Conservation (phyloP, 2,888 invertebrate genomes). For the Coelopa pilipes region DNA sequence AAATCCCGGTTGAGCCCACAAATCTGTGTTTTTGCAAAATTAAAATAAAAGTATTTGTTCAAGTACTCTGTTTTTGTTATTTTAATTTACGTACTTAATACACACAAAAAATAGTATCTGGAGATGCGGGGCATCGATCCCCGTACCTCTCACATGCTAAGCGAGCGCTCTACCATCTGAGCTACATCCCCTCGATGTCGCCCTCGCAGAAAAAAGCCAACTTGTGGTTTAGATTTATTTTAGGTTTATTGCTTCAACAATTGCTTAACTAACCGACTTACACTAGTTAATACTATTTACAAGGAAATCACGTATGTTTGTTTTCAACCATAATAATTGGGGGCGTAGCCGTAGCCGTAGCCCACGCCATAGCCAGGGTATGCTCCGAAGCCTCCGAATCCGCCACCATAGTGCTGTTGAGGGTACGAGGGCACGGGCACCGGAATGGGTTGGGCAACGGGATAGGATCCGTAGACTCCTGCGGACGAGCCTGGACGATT, state of each 20-base stretch:
- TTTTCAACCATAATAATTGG: neutral
- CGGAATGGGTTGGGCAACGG: slow-evolving; percentile 1
- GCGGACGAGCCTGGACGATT: neutral
- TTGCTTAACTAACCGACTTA: slow-evolving; percentile 11
- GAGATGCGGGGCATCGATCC: slow-evolving; percentile 68
- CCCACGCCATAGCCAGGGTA: slow-evolving; percentile 39
- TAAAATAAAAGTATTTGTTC: neutral
- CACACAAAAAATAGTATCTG: slow-evolving; percentile 43
- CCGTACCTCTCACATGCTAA: slow-evolving; percentile 68
- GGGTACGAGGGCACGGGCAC: neutral
- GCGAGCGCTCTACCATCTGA: slow-evolving; percentile 68
- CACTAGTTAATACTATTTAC: neutral
- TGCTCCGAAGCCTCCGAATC: slow-evolving; percentile 41
- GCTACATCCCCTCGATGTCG: slow-evolving; percentile 63
- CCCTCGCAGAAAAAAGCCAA: neutral
- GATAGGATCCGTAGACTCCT: slow-evolving; percentile 1
- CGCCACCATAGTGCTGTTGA: slow-evolving; percentile 9
- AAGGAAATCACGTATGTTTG: neutral
- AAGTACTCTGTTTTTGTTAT: neutral
- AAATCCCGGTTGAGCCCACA: slow-evolving; percentile 72
- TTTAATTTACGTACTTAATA: neutral
- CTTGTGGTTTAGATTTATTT: neutral
- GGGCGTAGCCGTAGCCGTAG: slow-evolving; percentile 27
- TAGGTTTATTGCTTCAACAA: neutral
- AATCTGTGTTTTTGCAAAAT: slow-evolving; percentile 36